Base-by-base conservation (phyloP, 1,140 invertebrate species). In the Leptinotarsa undecemlineata region DNA sequence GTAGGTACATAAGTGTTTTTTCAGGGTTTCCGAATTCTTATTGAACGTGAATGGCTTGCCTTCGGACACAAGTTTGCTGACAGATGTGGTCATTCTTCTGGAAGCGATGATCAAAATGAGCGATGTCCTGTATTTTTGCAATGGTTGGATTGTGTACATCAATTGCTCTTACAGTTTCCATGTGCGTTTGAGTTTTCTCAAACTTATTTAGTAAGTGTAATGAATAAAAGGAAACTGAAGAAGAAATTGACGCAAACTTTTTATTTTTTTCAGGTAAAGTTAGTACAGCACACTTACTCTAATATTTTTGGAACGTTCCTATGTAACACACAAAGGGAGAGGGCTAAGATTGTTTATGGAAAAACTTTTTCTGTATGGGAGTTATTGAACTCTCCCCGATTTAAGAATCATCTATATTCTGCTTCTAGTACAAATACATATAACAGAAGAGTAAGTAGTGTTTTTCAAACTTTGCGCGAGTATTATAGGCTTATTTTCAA, bases 41-140 rank as follows among this genome's bases (percentile, higher is more conserved):
- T 97, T 51, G 95, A 98, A 85, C 90, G 95, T 79, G 97, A 98
- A 85, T 99, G 97, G 97, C 85, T 98, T 14, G 94, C 96, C 81
- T 99, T 97, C 87, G 97, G 97, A 1, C 97, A 99, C 86, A 98
- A 98, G 87, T 98, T 98, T 87, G 95, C 93, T 8, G 96, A 98
- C 85, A 91, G 97, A 42, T 97, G 96, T 85, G 96, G 96, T 6
- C 93, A 95, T 81, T 91, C 92, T 17, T 90, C 93, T 19, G 91
- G 92, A 21, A 89, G 89, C 3, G 95, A 96, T 75, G 96, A 98
- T 83, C 87, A 90, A 1, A 98, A 97, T 86, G 97, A 99, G 86
- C 88, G 93, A 71, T 97, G 95, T 84, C 98, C 98, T 17, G 95
- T 99, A 74, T 99, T 99, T 87, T 87, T 99, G 61, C 98, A 99